Conservation (phyloP, 1,140 invertebrate genomes). For the Hermetia illucens region DNA sequence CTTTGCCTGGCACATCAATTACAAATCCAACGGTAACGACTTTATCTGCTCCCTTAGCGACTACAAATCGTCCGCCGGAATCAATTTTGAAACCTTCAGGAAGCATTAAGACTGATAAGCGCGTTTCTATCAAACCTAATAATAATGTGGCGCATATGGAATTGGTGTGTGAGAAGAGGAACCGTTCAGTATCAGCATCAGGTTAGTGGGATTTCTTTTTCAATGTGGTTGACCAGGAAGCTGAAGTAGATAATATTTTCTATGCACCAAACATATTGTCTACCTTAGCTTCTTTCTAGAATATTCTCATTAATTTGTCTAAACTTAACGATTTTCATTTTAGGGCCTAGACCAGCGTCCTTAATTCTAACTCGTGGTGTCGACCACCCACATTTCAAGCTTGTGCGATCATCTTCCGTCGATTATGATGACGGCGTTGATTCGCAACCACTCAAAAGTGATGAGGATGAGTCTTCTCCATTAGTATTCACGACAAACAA, state of each 20-base stretch:
- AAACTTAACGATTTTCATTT: no score
- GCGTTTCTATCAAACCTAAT: constrained; percentile 24
- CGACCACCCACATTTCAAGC: constrained; percentile 19
- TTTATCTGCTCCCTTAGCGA: not conserved
- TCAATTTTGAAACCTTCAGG: constrained; percentile 28
- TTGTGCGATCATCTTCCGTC: constrained; percentile 26
- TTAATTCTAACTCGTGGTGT: constrained; percentile 26
- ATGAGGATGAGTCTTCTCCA: constrained; percentile 29
- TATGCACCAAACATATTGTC: no score
- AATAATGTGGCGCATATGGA: constrained; percentile 18
- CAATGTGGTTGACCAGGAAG: no score
- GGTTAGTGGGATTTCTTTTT: no score
- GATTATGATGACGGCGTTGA: constrained; percentile 26
- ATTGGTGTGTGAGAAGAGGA: constrained; percentile 23
- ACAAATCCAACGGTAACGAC: constrained; percentile 1
- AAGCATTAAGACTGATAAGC: constrained; percentile 23
- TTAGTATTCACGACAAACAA: constrained; percentile 21
- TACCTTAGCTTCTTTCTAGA: no score
- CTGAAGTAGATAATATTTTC: no score
- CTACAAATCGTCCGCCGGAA: constrained; percentile 13
- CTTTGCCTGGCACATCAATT: constrained; percentile 6
- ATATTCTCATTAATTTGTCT: no score
- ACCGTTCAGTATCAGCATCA: no score
- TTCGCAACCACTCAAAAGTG: constrained; percentile 18
- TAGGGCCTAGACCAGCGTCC: constrained; percentile 21